Evolutionary conservation across 2,113 vertebrate species (phyloP).

Genomic region (Rynchops niger): DNA sequence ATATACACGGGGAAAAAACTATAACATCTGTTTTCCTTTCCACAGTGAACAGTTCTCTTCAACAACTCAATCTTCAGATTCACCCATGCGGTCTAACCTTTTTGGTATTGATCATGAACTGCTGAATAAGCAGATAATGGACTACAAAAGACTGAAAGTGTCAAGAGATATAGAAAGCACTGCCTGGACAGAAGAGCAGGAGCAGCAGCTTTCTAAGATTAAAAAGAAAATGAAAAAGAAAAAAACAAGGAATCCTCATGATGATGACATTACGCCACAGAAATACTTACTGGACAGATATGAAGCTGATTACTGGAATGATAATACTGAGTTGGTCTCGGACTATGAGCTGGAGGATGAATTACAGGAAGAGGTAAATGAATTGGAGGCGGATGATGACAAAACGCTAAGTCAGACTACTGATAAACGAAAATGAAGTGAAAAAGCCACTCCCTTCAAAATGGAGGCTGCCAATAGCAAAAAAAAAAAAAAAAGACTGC

Average conservation of each 20-base stretch:
- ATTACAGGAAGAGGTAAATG: conserved; percentile 5
- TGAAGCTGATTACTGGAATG: neutral
- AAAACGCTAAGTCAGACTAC: neutral
- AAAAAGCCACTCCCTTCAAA: neutral
- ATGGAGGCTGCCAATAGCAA: neutral
- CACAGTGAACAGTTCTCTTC: conserved; percentile 45
- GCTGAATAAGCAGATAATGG: conserved; percentile 79
- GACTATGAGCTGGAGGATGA: conserved; percentile 26
- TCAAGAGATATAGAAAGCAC: neutral
- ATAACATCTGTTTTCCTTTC: neutral
- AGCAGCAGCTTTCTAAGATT: conserved; percentile 57
- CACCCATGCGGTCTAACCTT: neutral
- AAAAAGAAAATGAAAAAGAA: conserved; percentile 63
- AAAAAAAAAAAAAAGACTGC: neutral
- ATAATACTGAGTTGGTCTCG: neutral
- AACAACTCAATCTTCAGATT: neutral
- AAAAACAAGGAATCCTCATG: neutral
- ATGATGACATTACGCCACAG: conserved; percentile 56
- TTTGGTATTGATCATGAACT: conserved; percentile 82
- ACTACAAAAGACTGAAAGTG: conserved; percentile 74
- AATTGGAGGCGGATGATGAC: conserved; percentile 4
- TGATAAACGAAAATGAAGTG: neutral
- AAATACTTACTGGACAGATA: conserved; percentile 54
- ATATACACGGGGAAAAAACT: neutral
- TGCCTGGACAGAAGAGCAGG: conserved; percentile 49